Base-by-base conservation (phyloP, 2,797 vertebrate genomes). In the Dipus sagitta region DNA sequence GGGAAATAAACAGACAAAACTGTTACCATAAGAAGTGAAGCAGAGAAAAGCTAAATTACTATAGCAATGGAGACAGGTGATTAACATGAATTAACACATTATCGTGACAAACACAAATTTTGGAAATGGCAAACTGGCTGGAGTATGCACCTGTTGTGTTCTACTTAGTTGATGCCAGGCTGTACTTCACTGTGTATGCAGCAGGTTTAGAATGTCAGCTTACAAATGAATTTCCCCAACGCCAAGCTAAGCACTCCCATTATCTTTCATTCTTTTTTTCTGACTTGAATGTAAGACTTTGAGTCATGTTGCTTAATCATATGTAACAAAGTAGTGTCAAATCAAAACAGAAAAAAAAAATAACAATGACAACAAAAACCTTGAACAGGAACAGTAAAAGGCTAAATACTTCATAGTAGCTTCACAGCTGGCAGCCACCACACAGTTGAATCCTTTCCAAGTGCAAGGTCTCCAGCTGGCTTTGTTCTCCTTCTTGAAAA, bases 51-150 rank as follows among this genome's bases (percentile, higher is more conserved):
- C 92, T 58, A 91, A 96, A 93, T 88, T 94, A 54, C 86, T 88
- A 94, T 84, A 96, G 87, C 32, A 96, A 84, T 84, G 93, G 97
- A 96, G 84, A 2, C 89, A 97, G 88, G 92, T 96, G 58, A 96
- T 80, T 77, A 97, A 96, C 86, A 93, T 20, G 97, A 95, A 95
- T 89, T 30, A 96, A 91, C 52, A 88, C 23, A 72, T 89, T 96
- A 80, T 94, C 71, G 38, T 67, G 86, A 84, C 23, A 94, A 96
- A 96, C 30, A 79, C 86, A 94, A 95, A 21, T 64, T 1, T 54
- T 47, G 30, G 3, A 97, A 94, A 88, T 75, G 4, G 28, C 30
- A 96, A 97, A 47, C 26, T n/a, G 6, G 67, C 88, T 77, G 75
- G 26, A 4, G 5, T 77, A n/a, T 12, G 1, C 72, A 94, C 15